These are phyloP conservation scores for Grus americana DNA, from an alignment of 2,113 vertebrate species.

Conservation along the genomic window DNA sequence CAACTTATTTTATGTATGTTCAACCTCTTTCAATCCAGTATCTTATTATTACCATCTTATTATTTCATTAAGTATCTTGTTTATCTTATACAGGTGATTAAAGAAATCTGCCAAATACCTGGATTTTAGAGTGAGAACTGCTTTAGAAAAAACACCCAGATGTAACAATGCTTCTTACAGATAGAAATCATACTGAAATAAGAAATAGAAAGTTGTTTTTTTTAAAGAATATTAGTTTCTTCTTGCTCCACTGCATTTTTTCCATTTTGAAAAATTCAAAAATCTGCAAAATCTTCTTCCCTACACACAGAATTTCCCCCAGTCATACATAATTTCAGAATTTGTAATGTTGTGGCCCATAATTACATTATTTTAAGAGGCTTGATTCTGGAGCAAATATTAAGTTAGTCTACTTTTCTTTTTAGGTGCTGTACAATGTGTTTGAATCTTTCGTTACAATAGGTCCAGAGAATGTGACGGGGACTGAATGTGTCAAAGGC, in stretches of 20 bases:
- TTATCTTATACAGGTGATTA: background rate
- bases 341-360: background rate
- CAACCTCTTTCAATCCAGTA: background rate
- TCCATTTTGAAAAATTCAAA: background rate
- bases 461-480: slow-evolving; percentile 81
- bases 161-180: background rate
- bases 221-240: background rate
- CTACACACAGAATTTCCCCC: background rate
- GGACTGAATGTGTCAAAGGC: slow-evolving; percentile 90
- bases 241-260: background rate
- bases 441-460: slow-evolving; percentile 90
- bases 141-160: background rate
- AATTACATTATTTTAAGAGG: background rate
- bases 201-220: background rate
- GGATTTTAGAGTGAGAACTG: background rate
- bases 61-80: background rate
- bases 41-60: background rate
- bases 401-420: slow-evolving; percentile 3
- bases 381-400: background rate
- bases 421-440: slow-evolving; percentile 94
- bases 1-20: background rate
- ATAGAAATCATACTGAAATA: background rate
- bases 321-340: background rate
- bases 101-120: background rate
- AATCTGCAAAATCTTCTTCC: background rate